Base-by-base conservation (phyloP, 2,888 invertebrate species). In the Meiosimyza platycephala region DNA sequence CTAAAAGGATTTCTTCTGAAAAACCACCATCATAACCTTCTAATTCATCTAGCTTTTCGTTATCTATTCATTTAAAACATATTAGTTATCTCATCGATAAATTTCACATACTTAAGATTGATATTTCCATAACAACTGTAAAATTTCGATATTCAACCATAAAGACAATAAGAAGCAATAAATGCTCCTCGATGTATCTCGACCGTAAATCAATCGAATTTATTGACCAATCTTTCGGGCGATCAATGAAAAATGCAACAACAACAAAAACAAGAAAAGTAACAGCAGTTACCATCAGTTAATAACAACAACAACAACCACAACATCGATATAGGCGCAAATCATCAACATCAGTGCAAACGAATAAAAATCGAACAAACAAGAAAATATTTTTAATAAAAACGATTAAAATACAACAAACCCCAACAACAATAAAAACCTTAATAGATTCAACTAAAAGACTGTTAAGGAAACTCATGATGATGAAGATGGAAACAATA, bases 301-400 rank as follows among this genome's bases (percentile, higher is more conserved):
- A 51, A 59, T 47, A 64, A 64, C 16, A 71, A 59, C n/a, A 67
- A 67, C 40, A 69, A 54, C 11, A 18, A 28, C 71, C 51, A n/a
- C n/a, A n/a, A n/a, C n/a, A 28, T 59, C 47, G 71, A 62, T 66
- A 68, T 78, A 75, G 75, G 77, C 77, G 75, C 75, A 79, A 79
- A 74, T 73, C 74, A 74, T 74, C 54, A 73, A 76, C 75, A 77
- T 67, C 75, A 76, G 63, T 77, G 47, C 78, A 80, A 77, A 78
- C 74, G 80, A 80, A 80, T 81, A 75, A 78, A 80, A 78, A 73
- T 65, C 75, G 69, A 77, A 74, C 72, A 74, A 77, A 75, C 75
- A 74, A 70, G 76, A 75, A 76, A 73, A 73, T 76, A 77, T 76
- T 76, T 64, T 18, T 60, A 63, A 64, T 54, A 66, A 60, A 72